phyloP scores from a whole-genome alignment of 2,888 invertebrate species.

The Siphlonurus alternatus region DNA sequence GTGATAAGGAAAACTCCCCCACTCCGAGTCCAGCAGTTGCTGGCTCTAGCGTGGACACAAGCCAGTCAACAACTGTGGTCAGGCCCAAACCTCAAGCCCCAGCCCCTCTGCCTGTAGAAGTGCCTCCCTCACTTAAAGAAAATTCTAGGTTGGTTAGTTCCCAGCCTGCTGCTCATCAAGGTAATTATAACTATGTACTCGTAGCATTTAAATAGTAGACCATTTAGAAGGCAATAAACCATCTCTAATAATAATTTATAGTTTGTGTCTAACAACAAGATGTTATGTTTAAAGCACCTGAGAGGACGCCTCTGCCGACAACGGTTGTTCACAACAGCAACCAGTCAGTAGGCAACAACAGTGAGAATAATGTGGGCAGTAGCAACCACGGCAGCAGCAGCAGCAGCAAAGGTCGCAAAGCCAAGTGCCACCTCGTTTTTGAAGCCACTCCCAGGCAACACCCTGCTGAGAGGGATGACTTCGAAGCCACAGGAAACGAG shows the following conservation, averaged over 20 bases:
- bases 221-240: too few relatives aligned
- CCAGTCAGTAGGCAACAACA: slow-evolving; percentile 24
- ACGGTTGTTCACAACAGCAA: slow-evolving; percentile 17
- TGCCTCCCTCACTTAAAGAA: not conserved
- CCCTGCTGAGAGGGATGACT: slow-evolving; percentile 56
- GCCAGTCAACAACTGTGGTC: not conserved
- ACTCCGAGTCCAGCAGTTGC: not conserved
- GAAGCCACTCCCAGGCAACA: slow-evolving; percentile 43
- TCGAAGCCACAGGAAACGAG: slow-evolving; percentile 51
- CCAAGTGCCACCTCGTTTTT: slow-evolving; percentile 46
- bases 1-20: slow-evolving; percentile 4
- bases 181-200: too few relatives aligned
- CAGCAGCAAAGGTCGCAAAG: slow-evolving; percentile 29
- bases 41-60: not conserved
- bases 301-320: slow-evolving; percentile 13
- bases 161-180: not conserved
- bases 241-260: not conserved
- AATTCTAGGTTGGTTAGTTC: not conserved
- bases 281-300: not conserved
- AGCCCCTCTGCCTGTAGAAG: not conserved
- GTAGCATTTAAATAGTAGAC: too few relatives aligned
- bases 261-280: not conserved
- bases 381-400: slow-evolving; percentile 4
- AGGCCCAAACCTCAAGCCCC: not conserved
- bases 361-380: slow-evolving; percentile 29